A percentile compares a stretch with the other conserved stretches of the same genome.
Conservation (phyloP, 2,797 vertebrate species). For the Myotis myotis region DNA sequence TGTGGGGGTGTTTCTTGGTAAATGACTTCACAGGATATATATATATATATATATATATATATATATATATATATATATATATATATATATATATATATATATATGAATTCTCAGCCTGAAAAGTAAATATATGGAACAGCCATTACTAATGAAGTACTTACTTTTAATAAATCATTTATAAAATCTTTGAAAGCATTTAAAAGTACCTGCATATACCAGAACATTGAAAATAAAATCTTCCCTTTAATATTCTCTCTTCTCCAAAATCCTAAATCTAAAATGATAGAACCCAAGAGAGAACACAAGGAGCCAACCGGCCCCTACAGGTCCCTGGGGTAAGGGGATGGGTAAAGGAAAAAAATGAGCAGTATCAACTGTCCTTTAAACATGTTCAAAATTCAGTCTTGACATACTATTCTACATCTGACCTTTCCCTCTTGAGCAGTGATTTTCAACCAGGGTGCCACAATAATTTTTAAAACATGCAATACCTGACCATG, state of each 20-base stretch:
- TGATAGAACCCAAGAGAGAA: not conserved
- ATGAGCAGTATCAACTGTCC: not conserved
- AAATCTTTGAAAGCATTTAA: slow-evolving; percentile 23
- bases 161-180: slow-evolving; percentile 14
- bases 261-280: not conserved
- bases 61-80: too few species aligned
- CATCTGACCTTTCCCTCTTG: not conserved
- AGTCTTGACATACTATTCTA: not conserved
- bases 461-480: not conserved
- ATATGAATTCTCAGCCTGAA: not conserved
- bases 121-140: not conserved
- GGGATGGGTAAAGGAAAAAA: not conserved
- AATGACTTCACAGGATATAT: not conserved
- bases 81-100: not conserved
- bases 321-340: not conserved
- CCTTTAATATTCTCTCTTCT: not conserved
- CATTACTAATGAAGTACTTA: slow-evolving; percentile 34
- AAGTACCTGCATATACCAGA: not conserved
- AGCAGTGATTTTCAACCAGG: not conserved
- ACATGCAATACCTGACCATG: not conserved
- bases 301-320: not conserved
- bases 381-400: not conserved
- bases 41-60: too few species aligned
- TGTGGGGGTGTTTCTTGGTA: not conserved
- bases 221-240: not conserved